Base-by-base conservation (phyloP, 2,113 vertebrate genomes). In the Gymnocephalus cernua region DNA sequence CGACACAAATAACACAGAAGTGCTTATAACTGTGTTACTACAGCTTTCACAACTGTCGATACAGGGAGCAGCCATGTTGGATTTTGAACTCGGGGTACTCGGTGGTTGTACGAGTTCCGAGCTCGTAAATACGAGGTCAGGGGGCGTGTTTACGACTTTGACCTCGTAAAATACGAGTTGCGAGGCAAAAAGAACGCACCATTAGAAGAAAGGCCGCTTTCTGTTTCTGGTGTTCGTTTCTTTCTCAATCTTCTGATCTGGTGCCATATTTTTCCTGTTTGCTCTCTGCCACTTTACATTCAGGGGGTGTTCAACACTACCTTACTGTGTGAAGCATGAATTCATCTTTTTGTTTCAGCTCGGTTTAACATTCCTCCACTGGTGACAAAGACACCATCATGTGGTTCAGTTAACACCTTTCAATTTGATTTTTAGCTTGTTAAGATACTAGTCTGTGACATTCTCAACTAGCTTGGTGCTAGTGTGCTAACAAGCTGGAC, bases 341-440 rank as follows among this genome's bases (percentile, higher is more conserved):
- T 47, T 58, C 11, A 19, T 58, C 16, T 15, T 47, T 29, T 29
- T 15, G 23, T 18, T 14, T 29, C 54, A 45, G 23, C 10, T 58
- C 23, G 29, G 53, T 41, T 41, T 54, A 41, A 41, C 7, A 23
- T 41, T 58, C 23, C 12, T 45, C 38, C 14, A 47, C 23, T 7
- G 7, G 35, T 35, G 35, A 38, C 35, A 38, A 38, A 9, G 8
- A 35, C 1, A 9, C 38, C 38, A 2, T 38, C 8, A 38, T 9
- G 38, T 2, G 9, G 38, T 38, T 38, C 35, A 38, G 18, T 12
- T 92, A 64, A 63, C 13, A 53, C 45, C 74, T 77, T 83, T 61
- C 21, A 27, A 12, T 80, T 38, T 0, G 9, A 38, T 10, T 38
- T 53, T 85, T 38, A 27, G 25, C 25, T 27, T 12, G n/a, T 62